phyloP scores from a whole-genome alignment of 2,797 vertebrate genomes.

The Clarias platycephalus region DNA sequence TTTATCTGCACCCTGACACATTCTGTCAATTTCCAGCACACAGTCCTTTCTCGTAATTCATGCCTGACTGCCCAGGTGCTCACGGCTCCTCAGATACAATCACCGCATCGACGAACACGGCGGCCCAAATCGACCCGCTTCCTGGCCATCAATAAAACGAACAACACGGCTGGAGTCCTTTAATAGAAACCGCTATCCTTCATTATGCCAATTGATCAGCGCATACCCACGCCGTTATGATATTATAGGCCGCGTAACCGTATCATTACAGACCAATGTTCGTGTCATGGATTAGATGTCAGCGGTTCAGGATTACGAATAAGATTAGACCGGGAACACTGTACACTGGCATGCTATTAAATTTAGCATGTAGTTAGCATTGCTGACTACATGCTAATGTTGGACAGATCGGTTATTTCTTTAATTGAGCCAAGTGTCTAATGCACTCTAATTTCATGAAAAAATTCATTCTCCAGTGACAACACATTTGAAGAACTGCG shows the following conservation, averaged over 20 bases:
- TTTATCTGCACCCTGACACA: conserved; percentile 52
- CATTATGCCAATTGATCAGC: conserved; percentile 42
- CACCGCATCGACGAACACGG: conserved; percentile 46
- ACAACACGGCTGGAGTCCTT: conserved; percentile 33
- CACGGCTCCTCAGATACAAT: conserved; percentile 51
- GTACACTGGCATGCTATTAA: background rate
- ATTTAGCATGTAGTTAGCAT: background rate
- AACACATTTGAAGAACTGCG: too few relatives aligned
- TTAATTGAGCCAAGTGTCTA: background rate
- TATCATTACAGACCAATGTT: conserved; percentile 39
- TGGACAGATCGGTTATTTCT: too few relatives aligned
- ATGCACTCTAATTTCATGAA: too few relatives aligned
- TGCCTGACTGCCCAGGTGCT: conserved; percentile 44
- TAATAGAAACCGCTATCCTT: conserved; percentile 35
- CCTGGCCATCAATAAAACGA: conserved; percentile 29
- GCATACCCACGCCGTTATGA: conserved; percentile 22
- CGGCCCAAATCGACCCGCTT: conserved; percentile 34
- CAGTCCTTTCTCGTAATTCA: conserved; percentile 46
- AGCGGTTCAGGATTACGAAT: background rate
- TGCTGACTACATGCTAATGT: background rate
- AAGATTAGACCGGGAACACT: background rate
- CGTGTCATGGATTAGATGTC: conserved; percentile 5
- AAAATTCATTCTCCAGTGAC: too few relatives aligned
- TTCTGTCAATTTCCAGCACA: conserved; percentile 54
- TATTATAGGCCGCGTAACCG: conserved; percentile 31